These are phyloP conservation scores for Sebastiscus tertius DNA, from an alignment of 2,797 vertebrate genomes.

Conservation along the genomic window DNA sequence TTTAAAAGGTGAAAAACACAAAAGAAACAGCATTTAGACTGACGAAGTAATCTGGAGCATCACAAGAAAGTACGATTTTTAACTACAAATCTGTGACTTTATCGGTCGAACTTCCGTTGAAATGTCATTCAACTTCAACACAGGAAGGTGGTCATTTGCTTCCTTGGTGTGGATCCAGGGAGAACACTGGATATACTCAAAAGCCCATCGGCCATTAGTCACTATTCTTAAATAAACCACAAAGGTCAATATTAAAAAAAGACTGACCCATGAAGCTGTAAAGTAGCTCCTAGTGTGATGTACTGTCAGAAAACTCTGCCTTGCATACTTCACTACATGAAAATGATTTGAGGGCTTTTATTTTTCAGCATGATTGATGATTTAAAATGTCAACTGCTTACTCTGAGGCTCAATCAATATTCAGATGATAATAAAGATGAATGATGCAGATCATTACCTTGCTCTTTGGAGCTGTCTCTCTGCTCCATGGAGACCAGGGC, in stretches of 20 bases:
- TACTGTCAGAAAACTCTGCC: background rate
- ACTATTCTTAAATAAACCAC: conserved; percentile 18
- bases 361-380: background rate
- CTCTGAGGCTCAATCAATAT: background rate
- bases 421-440: background rate
- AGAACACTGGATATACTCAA: background rate
- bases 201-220: conserved; percentile 3
- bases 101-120: background rate
- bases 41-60: background rate
- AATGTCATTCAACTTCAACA: background rate
- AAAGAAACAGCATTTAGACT: background rate
- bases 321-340: background rate
- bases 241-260: background rate
- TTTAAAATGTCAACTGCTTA: conserved; percentile 14
- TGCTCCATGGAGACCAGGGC: conserved; percentile 98
- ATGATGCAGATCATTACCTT: conserved; percentile 82
- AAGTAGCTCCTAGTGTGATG: background rate
- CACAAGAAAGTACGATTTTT: background rate
- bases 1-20: background rate
- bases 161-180: background rate
- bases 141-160: background rate
- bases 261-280: background rate
- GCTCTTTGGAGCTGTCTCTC: conserved; percentile 90
- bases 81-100: background rate
- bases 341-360: background rate